Evolutionary conservation across 2,888 invertebrate species (phyloP), one percentile per base, ranked within the genome.

Genomic region (Seira ritae): DNA sequence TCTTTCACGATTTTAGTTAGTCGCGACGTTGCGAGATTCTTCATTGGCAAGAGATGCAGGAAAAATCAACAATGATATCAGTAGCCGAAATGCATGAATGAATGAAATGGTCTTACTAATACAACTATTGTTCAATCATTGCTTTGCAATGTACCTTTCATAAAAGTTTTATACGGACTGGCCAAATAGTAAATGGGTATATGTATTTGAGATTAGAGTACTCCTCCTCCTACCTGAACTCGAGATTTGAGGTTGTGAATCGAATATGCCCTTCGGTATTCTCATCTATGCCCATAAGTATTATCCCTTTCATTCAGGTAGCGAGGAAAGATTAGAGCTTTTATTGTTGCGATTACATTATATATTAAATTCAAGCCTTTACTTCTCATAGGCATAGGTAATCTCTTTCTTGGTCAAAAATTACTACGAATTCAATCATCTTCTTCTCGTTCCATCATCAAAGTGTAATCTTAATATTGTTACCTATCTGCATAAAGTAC

Each of bases 361-460:
- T 42, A 12, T 12, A 8, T 12, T 8, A 4, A 42, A 42, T 42
- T 42, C 42, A 42, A 42, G 6, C 42, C 12, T 42, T 42, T 42
- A 8, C 66, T 24, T 12, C 8, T 68, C 31, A 10, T 15, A 15
- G 15, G 3, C 17, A n/a, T 31, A 31, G 20, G n/a, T 70, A 46
- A 42, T 42, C 42, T 42, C n/a, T 50, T 10, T 12, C 23, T 73
- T 65, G 73, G 65, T 22, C 73, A 73, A 73, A n/a, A 73, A 73
- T 73, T 62, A 50, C 55, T 73, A 68, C 73, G 73, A 73, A 73
- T 73, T 73, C 73, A 74, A 74, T 74, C 74, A 74, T 66, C 73
- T 73, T 37, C 62, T 60, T 73, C 19, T 42, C 42, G 6, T 8
- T 42, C 62, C 62, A 74, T 74, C 74, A 74, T 66, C 74, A 42